Base-by-base conservation (phyloP, 2,888 invertebrate genomes). In the Calephelis perditalis region DNA sequence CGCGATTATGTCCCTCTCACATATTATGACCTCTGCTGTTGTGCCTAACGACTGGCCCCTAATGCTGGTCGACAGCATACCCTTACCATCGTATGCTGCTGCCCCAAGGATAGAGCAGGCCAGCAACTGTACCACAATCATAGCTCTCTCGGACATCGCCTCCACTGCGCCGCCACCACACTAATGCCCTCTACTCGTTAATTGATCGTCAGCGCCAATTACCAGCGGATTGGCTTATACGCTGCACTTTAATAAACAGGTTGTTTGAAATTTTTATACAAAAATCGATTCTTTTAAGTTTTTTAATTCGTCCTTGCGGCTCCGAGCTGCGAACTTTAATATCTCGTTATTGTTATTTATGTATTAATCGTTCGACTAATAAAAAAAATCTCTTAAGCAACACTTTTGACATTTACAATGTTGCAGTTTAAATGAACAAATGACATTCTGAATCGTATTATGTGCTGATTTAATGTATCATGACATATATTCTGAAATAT, bases 181-280 rank as follows among this genome's bases (percentile, higher is more conserved):
- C n/a, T 40, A 37, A n/a, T 44, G 36, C n/a, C 40, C 56, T 47
- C 57, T 47, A 46, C 43, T 26, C 35, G 56, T 62, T 65, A 68
- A 67, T 67, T 70, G 67, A 59, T 64, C 54, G 57, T 36, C 45
- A 66, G 65, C 62, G 63, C 73, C 75, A 75, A 75, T 77, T 76
- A 74, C 62, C 57, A 47, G 55, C 26, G 61, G 63, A 63, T 63
- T 70, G 70, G 67, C 59, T 69, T 70, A 67, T 59, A 65, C 61
- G 36, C 11, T 46, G 49, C 57, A 10, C 52, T 26, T 7, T 3
- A 10, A 8, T 43, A 49, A 55, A 64, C 59, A 62, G 64, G 45
- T 5, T 47, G 62, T 2, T 7, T 7, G 11, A 4, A 7, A 8
- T 5, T 8, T 40, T 40, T 1, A 40, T 40, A 40, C 3, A 40